phyloP scores from a whole-genome alignment of 2,888 invertebrate species.

The Deilephila porcellus region DNA sequence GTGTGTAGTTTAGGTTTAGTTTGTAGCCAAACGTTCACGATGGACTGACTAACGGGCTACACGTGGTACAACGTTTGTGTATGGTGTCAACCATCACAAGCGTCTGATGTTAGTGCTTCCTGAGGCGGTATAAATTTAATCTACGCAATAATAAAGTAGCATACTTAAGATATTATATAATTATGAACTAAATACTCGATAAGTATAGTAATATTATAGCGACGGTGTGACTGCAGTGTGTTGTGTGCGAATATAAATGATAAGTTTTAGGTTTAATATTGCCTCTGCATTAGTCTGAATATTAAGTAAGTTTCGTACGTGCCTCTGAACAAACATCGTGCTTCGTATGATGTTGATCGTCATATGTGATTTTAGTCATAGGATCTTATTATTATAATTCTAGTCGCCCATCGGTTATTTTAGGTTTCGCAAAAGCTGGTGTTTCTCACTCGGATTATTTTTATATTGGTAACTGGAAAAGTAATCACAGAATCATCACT shows the following conservation, averaged over 20 bases:
- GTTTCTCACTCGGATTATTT: slow-evolving; percentile 2
- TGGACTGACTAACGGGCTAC: slow-evolving; percentile 20
- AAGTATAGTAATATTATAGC: not conserved
- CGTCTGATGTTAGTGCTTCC: not conserved
- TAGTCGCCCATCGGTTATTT: slow-evolving; percentile 4
- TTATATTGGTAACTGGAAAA: slow-evolving; percentile 10
- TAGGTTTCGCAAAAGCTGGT: not conserved
- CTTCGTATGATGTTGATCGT: not conserved
- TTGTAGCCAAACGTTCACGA: slow-evolving; percentile 19
- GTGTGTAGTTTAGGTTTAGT: not conserved
- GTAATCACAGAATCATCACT: not conserved
- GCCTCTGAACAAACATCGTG: not conserved
- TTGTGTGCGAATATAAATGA: not conserved
- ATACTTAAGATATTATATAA: not conserved
- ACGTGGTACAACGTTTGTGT: not conserved
- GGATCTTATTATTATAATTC: not conserved
- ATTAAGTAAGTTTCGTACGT: slow-evolving; percentile 4
- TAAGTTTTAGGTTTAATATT: not conserved
- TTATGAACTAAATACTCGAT: not conserved
- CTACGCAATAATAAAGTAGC: not conserved
- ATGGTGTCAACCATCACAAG: not conserved
- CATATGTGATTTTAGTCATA: not conserved
- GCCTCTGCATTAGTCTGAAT: not conserved
- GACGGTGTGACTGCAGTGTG: not conserved
- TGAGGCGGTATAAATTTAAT: not conserved